phyloP scores from a whole-genome alignment of 2,888 invertebrate species.

The Piscicola geometra region DNA sequence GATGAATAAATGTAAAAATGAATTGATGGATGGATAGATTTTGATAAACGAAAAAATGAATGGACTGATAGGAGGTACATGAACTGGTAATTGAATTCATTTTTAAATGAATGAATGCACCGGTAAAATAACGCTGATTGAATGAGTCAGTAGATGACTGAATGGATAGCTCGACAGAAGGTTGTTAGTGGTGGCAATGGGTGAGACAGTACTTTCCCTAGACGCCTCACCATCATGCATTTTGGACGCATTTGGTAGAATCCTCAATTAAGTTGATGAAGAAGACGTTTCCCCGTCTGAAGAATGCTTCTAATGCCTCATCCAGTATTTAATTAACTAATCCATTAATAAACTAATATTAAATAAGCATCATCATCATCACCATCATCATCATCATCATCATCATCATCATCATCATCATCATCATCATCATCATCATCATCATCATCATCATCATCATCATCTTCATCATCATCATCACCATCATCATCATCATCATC shows the following conservation, averaged over 20 bases:
- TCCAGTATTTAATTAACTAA: no score
- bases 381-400: conserved; percentile 5
- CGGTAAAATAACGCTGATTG: no score
- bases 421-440: conserved; percentile 9
- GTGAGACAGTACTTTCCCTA: no score
- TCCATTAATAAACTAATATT: no score
- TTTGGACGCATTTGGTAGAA: no score
- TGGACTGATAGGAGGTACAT: neutral
- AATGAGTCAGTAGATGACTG: neutral
- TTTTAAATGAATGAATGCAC: no score
- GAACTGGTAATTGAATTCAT: no score
- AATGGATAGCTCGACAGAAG: neutral
- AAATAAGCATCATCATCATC: no score
- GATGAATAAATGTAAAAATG: neutral
- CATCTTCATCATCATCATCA: conserved; percentile 21
- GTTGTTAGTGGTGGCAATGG: neutral
- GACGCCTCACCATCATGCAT: no score
- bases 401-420: conserved; percentile 9
- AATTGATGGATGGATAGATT: neutral
- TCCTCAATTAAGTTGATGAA: neutral
- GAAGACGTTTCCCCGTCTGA: no score
- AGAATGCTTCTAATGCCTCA: no score
- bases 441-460: conserved; percentile 9
- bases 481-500: conserved; percentile 6
- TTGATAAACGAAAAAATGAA: neutral